Evolutionary conservation across 2,888 invertebrate species (phyloP), one percentile per base, ranked within the genome.

Genomic region (Apamea crenata): DNA sequence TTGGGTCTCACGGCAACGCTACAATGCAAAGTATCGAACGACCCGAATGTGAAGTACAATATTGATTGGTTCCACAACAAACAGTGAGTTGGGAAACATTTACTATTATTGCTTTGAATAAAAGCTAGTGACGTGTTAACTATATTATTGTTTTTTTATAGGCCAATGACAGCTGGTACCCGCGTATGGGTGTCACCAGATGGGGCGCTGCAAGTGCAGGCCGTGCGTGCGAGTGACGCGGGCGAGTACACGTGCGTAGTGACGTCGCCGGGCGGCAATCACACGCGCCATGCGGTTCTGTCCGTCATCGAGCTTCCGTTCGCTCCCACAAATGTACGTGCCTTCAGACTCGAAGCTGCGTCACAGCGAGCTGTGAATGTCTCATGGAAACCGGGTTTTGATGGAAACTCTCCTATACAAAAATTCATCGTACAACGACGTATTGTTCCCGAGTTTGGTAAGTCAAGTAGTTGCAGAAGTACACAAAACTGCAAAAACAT

Each of bases 341-440:
- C 99, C 0, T 96, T 95, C 79, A 96, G 98, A 86, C 92, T 98
- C 1, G 98, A 98, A 74, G 97, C 97, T 10, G 97, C 97, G 25
- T 97, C 97, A 4, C 98, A 98, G 82, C 97, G 98, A 92, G 98
- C 98, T 50, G 98, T 99, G 85, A 99, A 99, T 92, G 98, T 99
- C 6, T 98, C 98, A 36, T 99, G 99, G 99, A 98, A 98, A 21
- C 98, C 99, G 0, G 99, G 99, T 50, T 99, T 99, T 95, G 99
- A 99, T 96, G 99, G 99, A 77, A 99, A 99, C 95, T 99, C 99
- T 92, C 99, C 99, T 18, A 98, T 99, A 80, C 97, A 98, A 90
- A 99, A 99, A 93, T 99, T 98, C 94, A 99, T 99, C 86, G 97
- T 99, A 77, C 99, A 99, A 94, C 98, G 98, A 94, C 97, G 99